Percentiles rank a stretch among this genome's conserved stretches.
Conservation (phyloP, 37 sponge, comb jelly and placozoan genomes). For the Hexactinellida sp. region DNA sequence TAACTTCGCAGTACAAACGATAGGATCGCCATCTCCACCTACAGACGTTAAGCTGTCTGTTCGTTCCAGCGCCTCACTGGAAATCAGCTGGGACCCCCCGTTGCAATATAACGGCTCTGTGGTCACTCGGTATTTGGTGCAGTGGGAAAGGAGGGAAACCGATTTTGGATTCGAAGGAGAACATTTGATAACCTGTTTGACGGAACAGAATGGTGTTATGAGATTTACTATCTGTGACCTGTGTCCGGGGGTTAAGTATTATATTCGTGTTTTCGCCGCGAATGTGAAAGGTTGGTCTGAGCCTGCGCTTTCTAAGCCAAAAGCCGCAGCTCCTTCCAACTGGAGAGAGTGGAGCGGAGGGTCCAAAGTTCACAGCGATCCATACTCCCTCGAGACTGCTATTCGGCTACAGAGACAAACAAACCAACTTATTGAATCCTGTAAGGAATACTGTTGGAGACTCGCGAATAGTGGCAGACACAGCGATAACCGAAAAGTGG, state of each 20-base stretch:
- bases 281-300: conserved; percentile 79
- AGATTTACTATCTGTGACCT: not conserved
- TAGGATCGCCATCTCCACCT: not conserved
- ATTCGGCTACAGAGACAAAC: not conserved
- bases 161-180: conserved; percentile 11
- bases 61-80: not conserved
- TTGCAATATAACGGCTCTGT: not conserved
- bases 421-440: not conserved
- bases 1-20: not conserved
- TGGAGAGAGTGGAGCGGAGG: not conserved
- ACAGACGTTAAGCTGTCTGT: not conserved
- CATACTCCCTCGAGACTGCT: not conserved
- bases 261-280: conserved; percentile 67
- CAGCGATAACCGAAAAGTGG: not conserved
- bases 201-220: not conserved
- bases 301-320: conserved; percentile 29
- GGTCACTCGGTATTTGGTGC: not conserved
- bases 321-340: conserved; percentile 54
- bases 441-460: not conserved
- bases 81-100: not conserved
- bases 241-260: conserved; percentile 46
- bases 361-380: not conserved
- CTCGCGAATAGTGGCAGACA: not conserved
- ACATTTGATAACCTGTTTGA: not conserved
- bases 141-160: not conserved